These are phyloP conservation scores for Sciaenops ocellatus DNA, from an alignment of 2,797 vertebrate genomes.

Conservation along the genomic window DNA sequence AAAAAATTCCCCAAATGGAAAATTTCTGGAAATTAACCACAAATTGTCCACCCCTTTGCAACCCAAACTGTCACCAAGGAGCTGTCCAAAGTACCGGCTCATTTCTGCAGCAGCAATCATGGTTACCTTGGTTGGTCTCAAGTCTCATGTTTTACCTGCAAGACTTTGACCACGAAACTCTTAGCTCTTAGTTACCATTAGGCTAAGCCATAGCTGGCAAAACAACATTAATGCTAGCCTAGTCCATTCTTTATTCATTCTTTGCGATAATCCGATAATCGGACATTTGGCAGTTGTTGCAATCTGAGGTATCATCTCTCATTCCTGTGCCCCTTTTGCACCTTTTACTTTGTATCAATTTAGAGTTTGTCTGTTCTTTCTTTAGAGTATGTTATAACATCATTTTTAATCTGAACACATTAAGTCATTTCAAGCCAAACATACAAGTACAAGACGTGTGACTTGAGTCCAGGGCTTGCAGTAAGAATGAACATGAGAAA, in stretches of 20 bases:
- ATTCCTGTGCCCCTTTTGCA: too few relatives aligned
- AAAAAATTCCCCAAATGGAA: too few relatives aligned
- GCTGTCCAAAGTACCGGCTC: too few relatives aligned
- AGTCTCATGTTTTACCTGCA: too few relatives aligned
- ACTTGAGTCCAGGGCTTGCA: not conserved
- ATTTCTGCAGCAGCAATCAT: too few relatives aligned
- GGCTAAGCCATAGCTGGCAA: not conserved
- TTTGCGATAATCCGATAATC: not conserved
- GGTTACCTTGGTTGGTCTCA: too few relatives aligned
- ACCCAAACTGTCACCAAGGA: too few relatives aligned
- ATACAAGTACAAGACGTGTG: not conserved
- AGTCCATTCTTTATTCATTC: not conserved
- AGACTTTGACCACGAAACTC: not conserved
- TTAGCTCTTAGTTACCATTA: not conserved
- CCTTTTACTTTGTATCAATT: too few relatives aligned
- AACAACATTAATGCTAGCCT: not conserved
- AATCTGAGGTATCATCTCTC: not conserved
- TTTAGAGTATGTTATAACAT: not conserved
- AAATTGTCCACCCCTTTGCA: too few relatives aligned
- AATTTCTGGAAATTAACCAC: too few relatives aligned
- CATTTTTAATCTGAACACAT: not conserved
- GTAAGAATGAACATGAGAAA: not conserved
- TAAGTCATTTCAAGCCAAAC: not conserved
- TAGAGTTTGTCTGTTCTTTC: too few relatives aligned
- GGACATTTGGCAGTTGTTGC: too few relatives aligned